Base-by-base conservation (phyloP, 2,888 invertebrate genomes). In the Rhingia rostrata region DNA sequence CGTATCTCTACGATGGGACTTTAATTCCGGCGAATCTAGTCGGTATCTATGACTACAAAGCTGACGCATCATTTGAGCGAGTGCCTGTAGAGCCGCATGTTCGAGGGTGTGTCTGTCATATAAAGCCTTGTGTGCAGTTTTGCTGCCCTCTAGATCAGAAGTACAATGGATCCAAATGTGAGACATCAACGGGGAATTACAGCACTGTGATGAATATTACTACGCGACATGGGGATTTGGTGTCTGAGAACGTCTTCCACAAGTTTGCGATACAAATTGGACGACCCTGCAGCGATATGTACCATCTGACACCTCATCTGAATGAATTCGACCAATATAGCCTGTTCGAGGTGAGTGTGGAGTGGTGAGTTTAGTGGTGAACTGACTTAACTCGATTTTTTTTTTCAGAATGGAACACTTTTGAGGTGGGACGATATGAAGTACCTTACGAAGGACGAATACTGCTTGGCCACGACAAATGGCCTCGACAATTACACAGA, bases 51-150 rank as follows among this genome's bases (percentile, higher is more conserved):
- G 89, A 90, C 63, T 90, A 90, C 67, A 86, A 88, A 75, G 88
- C 90, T 4, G 87, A 89, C 56, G 88, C 89, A 49, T 87, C 88
- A n/a, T 88, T 88, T 0, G 87, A 87, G 53, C 87, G 78, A 0
- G 54, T 88, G 0, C 88, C 89, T 33, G 90, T 88, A 2, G 69
- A 87, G 4, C 87, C 88, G 3, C 90, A 90, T 79, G 70, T 86
- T n/a, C 89, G 91, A 2, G 92, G 91, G 2, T 92, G 92, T 70
- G 88, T 91, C 32, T 92, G 92, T 70, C 87, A 88, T 22, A 41
- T 91, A n/a, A 90, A 89, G 82, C 81, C 89, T 0, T 92, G 92
- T 74, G 87, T 92, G 3, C 89, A 91, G 43, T 88, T 91, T 10
- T 92, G 92, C 74, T 92, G 92, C 77, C 90, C 89, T 0, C 70